These are phyloP conservation scores for Crenuchus spilurus DNA, from an alignment of 2,797 vertebrate species.

Conservation along the genomic window DNA sequence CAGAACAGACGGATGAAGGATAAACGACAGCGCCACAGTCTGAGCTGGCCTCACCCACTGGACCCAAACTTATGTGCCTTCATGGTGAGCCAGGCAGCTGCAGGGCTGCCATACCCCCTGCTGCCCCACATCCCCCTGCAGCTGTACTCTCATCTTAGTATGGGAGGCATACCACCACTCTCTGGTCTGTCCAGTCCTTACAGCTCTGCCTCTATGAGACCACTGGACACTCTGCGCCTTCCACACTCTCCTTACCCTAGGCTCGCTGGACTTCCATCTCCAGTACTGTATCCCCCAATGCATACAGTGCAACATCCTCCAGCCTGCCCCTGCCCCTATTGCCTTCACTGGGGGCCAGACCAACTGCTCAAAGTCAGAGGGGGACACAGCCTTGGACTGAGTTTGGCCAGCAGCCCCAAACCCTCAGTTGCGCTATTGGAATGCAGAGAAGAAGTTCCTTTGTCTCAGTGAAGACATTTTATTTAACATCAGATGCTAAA, in stretches of 20 bases:
- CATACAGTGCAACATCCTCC: slow-evolving; percentile 63
- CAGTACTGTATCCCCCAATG: slow-evolving; percentile 59
- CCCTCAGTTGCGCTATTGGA: slow-evolving; percentile 57
- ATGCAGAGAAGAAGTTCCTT: slow-evolving; percentile 52
- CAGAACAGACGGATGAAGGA: slow-evolving; percentile 82
- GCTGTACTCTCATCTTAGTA: slow-evolving; percentile 66
- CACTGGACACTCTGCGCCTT: slow-evolving; percentile 63
- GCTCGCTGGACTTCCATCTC: slow-evolving; percentile 56
- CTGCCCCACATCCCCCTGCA: slow-evolving; percentile 65
- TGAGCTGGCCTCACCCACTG: slow-evolving; percentile 70
- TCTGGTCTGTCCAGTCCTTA: slow-evolving; percentile 62
- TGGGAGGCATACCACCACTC: slow-evolving; percentile 54
- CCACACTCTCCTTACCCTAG: slow-evolving; percentile 62
- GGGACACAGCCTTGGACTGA: slow-evolving; percentile 53
- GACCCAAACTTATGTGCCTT: slow-evolving; percentile 68
- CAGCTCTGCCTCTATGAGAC: slow-evolving; percentile 54
- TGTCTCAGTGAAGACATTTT: slow-evolving; percentile 47
- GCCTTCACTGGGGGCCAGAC: slow-evolving; percentile 70
- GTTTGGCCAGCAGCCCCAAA: slow-evolving; percentile 54
- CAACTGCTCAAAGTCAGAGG: slow-evolving; percentile 66
- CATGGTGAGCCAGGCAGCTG: slow-evolving; percentile 67
- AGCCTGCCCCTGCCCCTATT: slow-evolving; percentile 67
- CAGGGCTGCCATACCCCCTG: slow-evolving; percentile 63
- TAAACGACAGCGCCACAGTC: slow-evolving; percentile 71
- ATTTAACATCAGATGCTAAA: slow-evolving; percentile 8